phyloP scores from a whole-genome alignment of 2,888 invertebrate species.

The Cyaniris semiargus region DNA sequence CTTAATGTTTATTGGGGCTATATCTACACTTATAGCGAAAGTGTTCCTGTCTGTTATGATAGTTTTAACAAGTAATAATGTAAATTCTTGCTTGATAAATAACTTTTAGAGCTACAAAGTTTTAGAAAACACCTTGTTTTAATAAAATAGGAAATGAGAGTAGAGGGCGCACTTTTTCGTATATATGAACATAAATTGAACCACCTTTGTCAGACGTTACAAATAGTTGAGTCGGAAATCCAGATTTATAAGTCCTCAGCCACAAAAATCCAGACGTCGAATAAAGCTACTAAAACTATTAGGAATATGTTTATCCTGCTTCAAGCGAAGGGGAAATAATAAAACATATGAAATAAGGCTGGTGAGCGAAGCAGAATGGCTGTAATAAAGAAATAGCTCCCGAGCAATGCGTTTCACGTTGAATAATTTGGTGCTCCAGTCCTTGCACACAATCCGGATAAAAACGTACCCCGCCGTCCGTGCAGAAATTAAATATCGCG shows the following conservation, averaged over 20 bases:
- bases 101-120: neutral
- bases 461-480: slow-evolving; percentile 42
- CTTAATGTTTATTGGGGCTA: neutral
- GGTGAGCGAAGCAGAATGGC: slow-evolving; percentile 53
- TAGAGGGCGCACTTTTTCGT: neutral
- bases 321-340: slow-evolving; percentile 50
- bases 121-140: neutral
- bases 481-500: slow-evolving; percentile 38
- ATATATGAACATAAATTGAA: neutral
- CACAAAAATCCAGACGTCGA: neutral
- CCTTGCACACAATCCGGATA: slow-evolving; percentile 47
- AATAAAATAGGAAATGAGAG: neutral
- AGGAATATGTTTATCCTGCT: slow-evolving; percentile 41
- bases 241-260: neutral
- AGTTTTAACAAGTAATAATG: no score
- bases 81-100: neutral
- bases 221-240: neutral
- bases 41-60: neutral
- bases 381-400: slow-evolving; percentile 68
- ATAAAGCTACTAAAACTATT: slow-evolving; percentile 38
- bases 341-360: slow-evolving; percentile 60
- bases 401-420: slow-evolving; percentile 54
- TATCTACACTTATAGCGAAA: neutral
- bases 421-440: slow-evolving; percentile 60
- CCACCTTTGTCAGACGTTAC: no score